Percentiles rank a stretch among this genome's conserved stretches.
Evolutionary conservation across 2,113 vertebrate species (phyloP).

Genomic region (Baryphthengus martii): DNA sequence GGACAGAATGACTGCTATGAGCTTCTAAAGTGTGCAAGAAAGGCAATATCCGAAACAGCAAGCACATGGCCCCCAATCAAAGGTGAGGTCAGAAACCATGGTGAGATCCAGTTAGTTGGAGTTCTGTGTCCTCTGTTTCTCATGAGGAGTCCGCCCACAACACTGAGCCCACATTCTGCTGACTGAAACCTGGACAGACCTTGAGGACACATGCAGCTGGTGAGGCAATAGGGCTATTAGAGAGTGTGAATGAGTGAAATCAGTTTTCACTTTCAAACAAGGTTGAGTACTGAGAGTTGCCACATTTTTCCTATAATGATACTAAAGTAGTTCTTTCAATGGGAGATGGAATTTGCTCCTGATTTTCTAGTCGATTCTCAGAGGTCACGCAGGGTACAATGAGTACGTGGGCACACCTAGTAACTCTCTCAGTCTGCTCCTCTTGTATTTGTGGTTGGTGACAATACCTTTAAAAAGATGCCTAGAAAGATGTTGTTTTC

Average conservation of each 20-base stretch:
- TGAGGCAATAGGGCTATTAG: neutral
- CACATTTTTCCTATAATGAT: neutral
- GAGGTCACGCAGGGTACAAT: neutral
- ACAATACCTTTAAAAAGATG: neutral
- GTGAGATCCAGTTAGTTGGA: neutral
- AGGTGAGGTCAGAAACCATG: neutral
- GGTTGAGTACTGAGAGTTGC: neutral
- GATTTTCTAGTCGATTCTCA: neutral
- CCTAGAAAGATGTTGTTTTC: neutral
- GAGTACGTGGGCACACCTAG: neutral
- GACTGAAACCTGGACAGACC: neutral
- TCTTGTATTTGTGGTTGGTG: neutral
- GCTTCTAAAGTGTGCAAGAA: neutral
- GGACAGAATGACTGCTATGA: neutral
- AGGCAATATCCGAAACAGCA: neutral
- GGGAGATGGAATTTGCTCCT: fast-evolving
- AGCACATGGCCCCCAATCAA: neutral
- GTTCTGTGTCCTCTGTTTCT: neutral
- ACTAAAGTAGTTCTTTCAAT: neutral
- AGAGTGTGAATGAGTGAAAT: neutral
- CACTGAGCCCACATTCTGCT: fast-evolving
- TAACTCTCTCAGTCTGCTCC: neutral
- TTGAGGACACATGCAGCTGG: neutral
- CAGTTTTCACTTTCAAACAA: neutral
- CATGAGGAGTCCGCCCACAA: neutral